Evolutionary conservation across 1,140 invertebrate genomes (phyloP).

Genomic region (Orussus abietinus): DNA sequence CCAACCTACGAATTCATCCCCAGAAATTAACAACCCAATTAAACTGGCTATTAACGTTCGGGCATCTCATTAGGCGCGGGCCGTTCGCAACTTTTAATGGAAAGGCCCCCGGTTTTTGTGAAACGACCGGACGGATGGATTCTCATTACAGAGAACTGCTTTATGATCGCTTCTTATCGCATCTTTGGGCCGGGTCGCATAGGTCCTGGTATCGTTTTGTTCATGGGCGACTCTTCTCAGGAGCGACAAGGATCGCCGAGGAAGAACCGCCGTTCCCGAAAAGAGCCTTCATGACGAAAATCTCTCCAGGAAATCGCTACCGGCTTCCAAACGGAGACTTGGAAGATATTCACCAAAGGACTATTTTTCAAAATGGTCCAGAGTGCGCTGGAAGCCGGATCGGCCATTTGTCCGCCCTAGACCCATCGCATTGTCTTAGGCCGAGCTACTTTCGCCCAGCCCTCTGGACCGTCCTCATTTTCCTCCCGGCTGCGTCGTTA

Average conservation of each 20-base stretch:
- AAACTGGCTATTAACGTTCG: slow-evolving; percentile 43
- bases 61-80: slow-evolving; percentile 42
- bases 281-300: no score
- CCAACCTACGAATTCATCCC: slow-evolving; percentile 47
- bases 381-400: not conserved
- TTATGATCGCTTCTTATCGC: slow-evolving; percentile 32
- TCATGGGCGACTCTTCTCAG: no score
- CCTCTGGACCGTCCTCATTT: not conserved
- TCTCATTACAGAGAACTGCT: slow-evolving; percentile 30
- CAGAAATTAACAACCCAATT: slow-evolving; percentile 48
- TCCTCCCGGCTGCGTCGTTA: slow-evolving; percentile 12
- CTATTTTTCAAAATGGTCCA: slow-evolving; percentile 20
- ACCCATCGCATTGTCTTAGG: slow-evolving; percentile 30
- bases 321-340: no score
- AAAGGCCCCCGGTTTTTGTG: slow-evolving; percentile 29
- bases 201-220: slow-evolving; percentile 2
- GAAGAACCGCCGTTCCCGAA: no score
- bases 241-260: no score
- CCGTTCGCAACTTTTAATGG: slow-evolving; percentile 40
- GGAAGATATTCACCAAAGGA: no score
- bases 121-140: slow-evolving; percentile 19
- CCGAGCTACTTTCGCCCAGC: slow-evolving; percentile 12
- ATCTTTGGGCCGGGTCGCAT: no score
- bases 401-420: not conserved
- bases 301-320: no score